Percentiles rank a stretch among this genome's conserved stretches.
Evolutionary conservation across 2,113 vertebrate genomes (phyloP).

Genomic region (Anhinga anhinga): DNA sequence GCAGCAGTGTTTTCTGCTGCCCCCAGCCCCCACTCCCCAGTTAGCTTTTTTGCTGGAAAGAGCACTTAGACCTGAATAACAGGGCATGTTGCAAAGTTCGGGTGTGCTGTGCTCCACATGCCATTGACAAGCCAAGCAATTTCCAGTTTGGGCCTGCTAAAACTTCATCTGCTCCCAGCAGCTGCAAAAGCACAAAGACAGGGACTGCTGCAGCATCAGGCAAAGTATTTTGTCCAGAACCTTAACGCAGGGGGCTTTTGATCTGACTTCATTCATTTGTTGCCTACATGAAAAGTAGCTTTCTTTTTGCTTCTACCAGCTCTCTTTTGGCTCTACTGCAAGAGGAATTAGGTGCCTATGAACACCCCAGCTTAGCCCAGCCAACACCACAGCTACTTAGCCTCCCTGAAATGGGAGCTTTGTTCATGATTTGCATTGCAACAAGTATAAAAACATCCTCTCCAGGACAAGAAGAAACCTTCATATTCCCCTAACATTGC

Average conservation of each 20-base stretch:
- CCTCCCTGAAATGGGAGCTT: neutral
- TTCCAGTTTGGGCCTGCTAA: neutral
- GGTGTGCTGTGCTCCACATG: neutral
- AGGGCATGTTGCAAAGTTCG: neutral
- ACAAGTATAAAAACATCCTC: neutral
- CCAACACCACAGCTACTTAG: neutral
- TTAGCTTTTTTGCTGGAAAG: neutral
- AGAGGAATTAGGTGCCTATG: neutral
- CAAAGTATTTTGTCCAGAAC: neutral
- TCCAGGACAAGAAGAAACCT: neutral
- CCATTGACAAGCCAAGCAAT: neutral
- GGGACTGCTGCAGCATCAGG: neutral
- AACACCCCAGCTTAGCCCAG: neutral
- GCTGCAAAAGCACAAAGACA: neutral
- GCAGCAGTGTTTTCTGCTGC: neutral
- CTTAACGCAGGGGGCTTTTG: neutral
- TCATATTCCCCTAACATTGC: neutral
- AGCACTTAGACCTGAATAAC: neutral
- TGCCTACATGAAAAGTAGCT: neutral
- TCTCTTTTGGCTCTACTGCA: neutral
- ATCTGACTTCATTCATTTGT: neutral
- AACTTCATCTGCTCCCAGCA: neutral
- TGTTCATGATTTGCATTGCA: neutral
- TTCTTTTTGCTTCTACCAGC: neutral
- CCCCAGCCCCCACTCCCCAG: neutral